phyloP scores from a whole-genome alignment of 2,888 invertebrate genomes.

The Dermolepida albohirtum region DNA sequence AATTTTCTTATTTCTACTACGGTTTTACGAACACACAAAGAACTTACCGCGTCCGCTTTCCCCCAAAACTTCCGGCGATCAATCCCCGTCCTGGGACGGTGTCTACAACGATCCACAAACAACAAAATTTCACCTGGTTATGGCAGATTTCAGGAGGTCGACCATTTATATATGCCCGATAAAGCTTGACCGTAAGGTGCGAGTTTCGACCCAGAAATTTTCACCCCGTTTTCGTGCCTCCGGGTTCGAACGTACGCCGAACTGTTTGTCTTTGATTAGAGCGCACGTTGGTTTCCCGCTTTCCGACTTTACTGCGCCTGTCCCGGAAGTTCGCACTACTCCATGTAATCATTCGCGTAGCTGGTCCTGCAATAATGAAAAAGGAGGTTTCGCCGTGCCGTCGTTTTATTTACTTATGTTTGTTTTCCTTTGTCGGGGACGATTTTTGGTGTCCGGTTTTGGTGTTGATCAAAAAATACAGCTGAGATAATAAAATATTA shows the following conservation, averaged over 20 bases:
- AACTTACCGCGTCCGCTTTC: too few relatives aligned
- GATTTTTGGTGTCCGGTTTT: not conserved
- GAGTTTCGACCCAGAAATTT: not conserved
- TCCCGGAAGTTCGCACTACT: not conserved
- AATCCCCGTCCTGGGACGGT: too few relatives aligned
- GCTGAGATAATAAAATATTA: too few relatives aligned
- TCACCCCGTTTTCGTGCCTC: conserved; percentile 8
- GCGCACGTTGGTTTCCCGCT: not conserved
- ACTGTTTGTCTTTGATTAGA: conserved; percentile 23
- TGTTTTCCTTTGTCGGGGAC: not conserved
- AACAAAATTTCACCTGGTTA: conserved; percentile 28
- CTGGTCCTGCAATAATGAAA: too few relatives aligned
- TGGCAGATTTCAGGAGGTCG: conserved; percentile 21
- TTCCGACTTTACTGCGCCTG: not conserved
- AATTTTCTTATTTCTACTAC: too few relatives aligned
- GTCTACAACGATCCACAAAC: not conserved
- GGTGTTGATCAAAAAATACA: too few relatives aligned
- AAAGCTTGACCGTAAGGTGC: not conserved
- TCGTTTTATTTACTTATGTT: too few relatives aligned
- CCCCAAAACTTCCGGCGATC: too few relatives aligned
- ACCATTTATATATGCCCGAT: conserved; percentile 4
- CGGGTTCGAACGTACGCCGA: not conserved
- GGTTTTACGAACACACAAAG: too few relatives aligned
- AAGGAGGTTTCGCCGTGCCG: too few relatives aligned
- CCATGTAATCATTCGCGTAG: too few relatives aligned